These are phyloP conservation scores for Cantharis flavilabris DNA, from an alignment of 2,888 invertebrate species.

Conservation along the genomic window DNA sequence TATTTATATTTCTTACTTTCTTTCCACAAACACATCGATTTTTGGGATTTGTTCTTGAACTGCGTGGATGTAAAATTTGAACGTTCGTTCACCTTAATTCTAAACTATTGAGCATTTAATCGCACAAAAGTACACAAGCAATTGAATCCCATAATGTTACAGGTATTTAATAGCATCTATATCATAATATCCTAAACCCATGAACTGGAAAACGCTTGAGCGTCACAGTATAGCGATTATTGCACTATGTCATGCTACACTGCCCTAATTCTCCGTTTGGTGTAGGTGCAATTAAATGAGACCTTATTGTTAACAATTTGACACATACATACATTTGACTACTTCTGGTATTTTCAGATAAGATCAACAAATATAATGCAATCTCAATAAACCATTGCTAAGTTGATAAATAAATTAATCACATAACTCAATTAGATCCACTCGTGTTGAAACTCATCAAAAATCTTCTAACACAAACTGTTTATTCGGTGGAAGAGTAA, in stretches of 20 bases:
- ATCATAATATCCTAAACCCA: slow-evolving; percentile 5
- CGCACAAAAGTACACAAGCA: slow-evolving; percentile 21
- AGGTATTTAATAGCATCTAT: slow-evolving; percentile 18
- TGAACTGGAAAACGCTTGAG: slow-evolving; percentile 19
- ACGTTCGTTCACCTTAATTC: slow-evolving; percentile 23
- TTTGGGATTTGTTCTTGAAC: not conserved
- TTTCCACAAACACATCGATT: not conserved
- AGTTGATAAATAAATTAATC: not conserved
- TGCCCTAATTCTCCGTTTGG: not conserved
- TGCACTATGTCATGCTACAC: not conserved
- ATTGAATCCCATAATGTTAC: slow-evolving; percentile 10
- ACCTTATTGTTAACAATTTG: not conserved
- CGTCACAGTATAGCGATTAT: not conserved
- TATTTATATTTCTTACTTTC: too few species aligned
- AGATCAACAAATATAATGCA: not conserved
- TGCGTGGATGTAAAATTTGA: not conserved
- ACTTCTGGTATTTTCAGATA: not conserved
- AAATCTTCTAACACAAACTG: not conserved
- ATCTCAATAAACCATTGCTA: not conserved
- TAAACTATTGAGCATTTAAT: slow-evolving; percentile 8
- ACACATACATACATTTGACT: not conserved
- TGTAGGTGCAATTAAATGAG: not conserved
- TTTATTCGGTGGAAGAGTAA: not conserved
- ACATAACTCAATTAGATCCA: not conserved
- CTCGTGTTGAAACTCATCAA: not conserved